Evolutionary conservation across 64 coral and sea anemone species (phyloP), one percentile per base, ranked within the genome.

Genomic region (Pocillopora damicornis): DNA sequence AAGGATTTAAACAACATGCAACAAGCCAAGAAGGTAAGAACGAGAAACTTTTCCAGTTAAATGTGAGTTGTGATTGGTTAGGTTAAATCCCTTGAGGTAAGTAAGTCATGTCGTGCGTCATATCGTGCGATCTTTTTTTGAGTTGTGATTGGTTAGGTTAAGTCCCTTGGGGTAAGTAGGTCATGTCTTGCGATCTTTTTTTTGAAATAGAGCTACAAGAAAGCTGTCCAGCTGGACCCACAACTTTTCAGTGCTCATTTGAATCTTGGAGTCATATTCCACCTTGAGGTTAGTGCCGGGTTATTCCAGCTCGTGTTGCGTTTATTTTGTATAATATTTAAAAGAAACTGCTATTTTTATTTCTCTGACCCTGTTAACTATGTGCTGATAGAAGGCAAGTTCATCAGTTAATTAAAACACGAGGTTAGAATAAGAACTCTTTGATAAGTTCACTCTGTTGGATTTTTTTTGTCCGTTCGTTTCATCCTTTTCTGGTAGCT

Each of bases 211-310:
- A 88, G 90, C 75, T 96, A 88, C 34, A 80, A 59, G 37, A 68
- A 87, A 62, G 91, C 90, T 34, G 66, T 90, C 8, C 73, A 76
- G 38, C 51, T 87, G 65, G 91, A 96, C n/a, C 81, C 90, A 71
- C 67, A 69, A 23, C 94, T 90, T 30, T 75, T 79, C 9, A 89
- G 87, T 71, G 91, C 94, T 73, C 91, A 93, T 75, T 93, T 96
- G 88, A 92, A 96, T 79, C 94, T 96, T 71, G 94, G 94, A 0
- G 94, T 96, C 18, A 92, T 96, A 82, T 68, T 82, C 15, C 94
- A 96, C 62, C 89, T 96, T 88, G 91, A 96, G 88, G 94, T 96
- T 65, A 26, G 75, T 78, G 35, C 37, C 14, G 35, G 34, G 78
- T 35, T 13, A 9, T 15, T 57, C 35, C 0, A 1, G 14, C 65